Percentiles rank a stretch among this genome's conserved stretches.
phyloP scores from a whole-genome alignment of 2,888 invertebrate genomes.

The Autographa pulchrina region DNA sequence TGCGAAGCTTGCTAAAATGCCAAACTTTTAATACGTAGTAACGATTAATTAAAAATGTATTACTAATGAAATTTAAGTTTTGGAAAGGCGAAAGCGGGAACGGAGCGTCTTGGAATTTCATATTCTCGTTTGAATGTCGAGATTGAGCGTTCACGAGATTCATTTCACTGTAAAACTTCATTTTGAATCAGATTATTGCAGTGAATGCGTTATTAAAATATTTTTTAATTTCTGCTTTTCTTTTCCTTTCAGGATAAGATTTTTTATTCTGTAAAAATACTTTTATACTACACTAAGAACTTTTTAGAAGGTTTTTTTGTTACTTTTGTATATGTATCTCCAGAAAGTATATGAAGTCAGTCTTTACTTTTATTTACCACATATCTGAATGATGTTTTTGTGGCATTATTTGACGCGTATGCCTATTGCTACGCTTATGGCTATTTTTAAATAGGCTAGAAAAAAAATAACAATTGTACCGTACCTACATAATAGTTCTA shows the following conservation, averaged over 20 bases:
- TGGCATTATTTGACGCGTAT: too few relatives aligned
- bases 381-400: neutral
- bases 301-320: too few relatives aligned
- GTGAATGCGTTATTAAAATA: slow-evolving; percentile 46
- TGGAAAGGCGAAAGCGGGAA: slow-evolving; percentile 49
- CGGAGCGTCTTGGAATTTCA: slow-evolving; percentile 69
- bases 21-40: slow-evolving; percentile 73
- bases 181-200: slow-evolving; percentile 56
- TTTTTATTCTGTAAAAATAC: neutral
- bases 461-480: too few relatives aligned
- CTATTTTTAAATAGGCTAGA: too few relatives aligned
- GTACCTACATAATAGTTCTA: neutral
- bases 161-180: slow-evolving; percentile 64
- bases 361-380: neutral
- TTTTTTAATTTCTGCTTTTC: slow-evolving; percentile 11
- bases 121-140: slow-evolving; percentile 68
- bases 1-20: slow-evolving; percentile 63
- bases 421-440: too few relatives aligned
- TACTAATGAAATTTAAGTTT: slow-evolving; percentile 74
- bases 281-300: too few relatives aligned
- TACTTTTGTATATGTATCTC: too few relatives aligned
- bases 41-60: slow-evolving; percentile 78
- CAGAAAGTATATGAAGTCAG: too few relatives aligned
- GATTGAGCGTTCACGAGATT: slow-evolving; percentile 64
- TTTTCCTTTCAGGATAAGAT: neutral